Conservation (phyloP, 2,888 invertebrate genomes). For the Volucella inanis region DNA sequence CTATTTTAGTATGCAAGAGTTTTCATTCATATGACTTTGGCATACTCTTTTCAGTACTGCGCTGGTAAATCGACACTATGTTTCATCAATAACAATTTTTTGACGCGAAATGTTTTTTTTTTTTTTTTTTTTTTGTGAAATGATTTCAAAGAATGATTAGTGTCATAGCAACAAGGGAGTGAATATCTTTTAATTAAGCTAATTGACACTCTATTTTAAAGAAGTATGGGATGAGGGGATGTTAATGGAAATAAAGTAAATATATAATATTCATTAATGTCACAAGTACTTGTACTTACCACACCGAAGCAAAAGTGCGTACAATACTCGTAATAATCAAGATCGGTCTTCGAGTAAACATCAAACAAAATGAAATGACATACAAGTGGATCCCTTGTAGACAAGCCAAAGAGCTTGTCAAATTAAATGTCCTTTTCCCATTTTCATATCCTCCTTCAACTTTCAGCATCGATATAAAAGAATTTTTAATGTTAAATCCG, state of each 20-base stretch:
- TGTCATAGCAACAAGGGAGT: constrained; percentile 3
- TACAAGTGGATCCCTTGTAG: constrained; percentile 74
- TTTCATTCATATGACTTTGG: too few relatives aligned
- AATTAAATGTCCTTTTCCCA: constrained; percentile 72
- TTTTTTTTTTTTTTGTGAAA: too few relatives aligned
- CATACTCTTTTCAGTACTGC: too few relatives aligned
- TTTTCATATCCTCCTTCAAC: constrained; percentile 18
- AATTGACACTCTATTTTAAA: constrained; percentile 57
- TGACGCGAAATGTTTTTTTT: too few relatives aligned
- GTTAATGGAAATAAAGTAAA: constrained; percentile 22
- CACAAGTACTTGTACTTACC: constrained; percentile 30
- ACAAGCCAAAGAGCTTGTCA: constrained; percentile 55
- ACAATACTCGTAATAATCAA: constrained; percentile 61
- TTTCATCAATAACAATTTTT: too few relatives aligned
- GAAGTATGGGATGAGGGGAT: too few relatives aligned
- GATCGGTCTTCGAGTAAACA: constrained; percentile 74
- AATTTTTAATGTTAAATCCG: constrained; percentile 13
- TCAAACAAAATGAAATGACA: constrained; percentile 73
- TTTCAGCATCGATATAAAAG: constrained; percentile 29
- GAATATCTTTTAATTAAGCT: constrained; percentile 70
- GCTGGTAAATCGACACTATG: too few relatives aligned
- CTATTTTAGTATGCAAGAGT: too few relatives aligned
- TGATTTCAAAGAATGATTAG: constrained; percentile 10
- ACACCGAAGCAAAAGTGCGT: constrained; percentile 51
- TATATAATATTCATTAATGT: constrained; percentile 51